Evolutionary conservation across 2,888 invertebrate species (phyloP).

Genomic region (Homarus gammarus): DNA sequence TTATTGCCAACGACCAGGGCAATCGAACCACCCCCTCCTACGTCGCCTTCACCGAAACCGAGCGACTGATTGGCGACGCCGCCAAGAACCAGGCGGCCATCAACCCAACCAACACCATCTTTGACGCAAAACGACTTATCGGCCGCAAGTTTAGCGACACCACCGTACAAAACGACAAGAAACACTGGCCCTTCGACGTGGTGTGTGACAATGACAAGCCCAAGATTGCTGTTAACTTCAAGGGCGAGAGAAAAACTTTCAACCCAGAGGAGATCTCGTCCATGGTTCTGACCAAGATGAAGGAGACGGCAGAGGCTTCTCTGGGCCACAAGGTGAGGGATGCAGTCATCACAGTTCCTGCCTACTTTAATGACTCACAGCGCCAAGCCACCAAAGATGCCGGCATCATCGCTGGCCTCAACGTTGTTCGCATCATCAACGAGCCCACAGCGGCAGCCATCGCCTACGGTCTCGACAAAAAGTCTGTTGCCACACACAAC

Average conservation of each 20-base stretch:
- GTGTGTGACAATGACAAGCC: conserved; percentile 80
- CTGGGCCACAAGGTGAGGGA: conserved; percentile 87
- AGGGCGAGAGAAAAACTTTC: conserved; percentile 84
- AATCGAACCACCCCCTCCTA: conserved; percentile 50
- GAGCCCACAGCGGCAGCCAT: conserved; percentile 90
- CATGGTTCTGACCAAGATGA: conserved; percentile 92
- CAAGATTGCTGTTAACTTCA: conserved; percentile 82
- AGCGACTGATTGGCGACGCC: conserved; percentile 52
- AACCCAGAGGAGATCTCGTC: conserved; percentile 84
- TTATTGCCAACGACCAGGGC: conserved; percentile 61
- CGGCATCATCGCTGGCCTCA: conserved; percentile 89
- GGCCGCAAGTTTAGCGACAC: conserved; percentile 81
- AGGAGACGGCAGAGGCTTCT: conserved; percentile 93
- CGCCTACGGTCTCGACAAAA: conserved; percentile 82
- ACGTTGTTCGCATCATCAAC: conserved; percentile 93
- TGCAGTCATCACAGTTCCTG: conserved; percentile 91
- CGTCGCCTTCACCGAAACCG: conserved; percentile 56
- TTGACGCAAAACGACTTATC: conserved; percentile 80
- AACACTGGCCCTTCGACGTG: conserved; percentile 83
- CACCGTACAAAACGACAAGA: conserved; percentile 82
- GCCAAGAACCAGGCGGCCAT: conserved; percentile 78
- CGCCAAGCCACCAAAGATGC: conserved; percentile 96
- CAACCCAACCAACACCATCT: conserved; percentile 80
- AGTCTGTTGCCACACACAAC: conserved; percentile 79
- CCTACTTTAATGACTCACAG: conserved; percentile 95